phyloP scores from a whole-genome alignment of 2,888 invertebrate genomes.

The Hetaerina titia region DNA sequence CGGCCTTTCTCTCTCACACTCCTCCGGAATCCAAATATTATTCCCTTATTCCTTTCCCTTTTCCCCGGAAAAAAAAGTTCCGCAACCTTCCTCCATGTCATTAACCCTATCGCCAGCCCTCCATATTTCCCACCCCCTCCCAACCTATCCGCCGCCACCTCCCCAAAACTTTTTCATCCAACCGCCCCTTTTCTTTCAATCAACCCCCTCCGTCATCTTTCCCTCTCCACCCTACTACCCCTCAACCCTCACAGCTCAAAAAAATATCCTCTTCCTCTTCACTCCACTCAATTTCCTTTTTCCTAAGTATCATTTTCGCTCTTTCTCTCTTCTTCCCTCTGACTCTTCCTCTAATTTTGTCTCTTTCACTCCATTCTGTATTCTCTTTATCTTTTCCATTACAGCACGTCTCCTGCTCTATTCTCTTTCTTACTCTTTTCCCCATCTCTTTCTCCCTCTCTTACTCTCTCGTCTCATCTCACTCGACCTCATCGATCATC shows the following conservation, averaged over 20 bases:
- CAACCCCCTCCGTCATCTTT: conserved; percentile 24
- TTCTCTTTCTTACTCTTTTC: neutral
- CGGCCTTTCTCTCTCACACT: neutral
- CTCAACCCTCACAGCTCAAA: neutral
- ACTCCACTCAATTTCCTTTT: conserved; percentile 63
- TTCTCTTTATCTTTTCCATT: neutral
- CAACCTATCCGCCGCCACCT: neutral
- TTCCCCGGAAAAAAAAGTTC: conserved; percentile 54
- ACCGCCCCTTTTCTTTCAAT: conserved; percentile 52
- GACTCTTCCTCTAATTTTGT: too few species aligned
- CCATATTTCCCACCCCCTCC: conserved; percentile 21
- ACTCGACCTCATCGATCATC: conserved; percentile 57
- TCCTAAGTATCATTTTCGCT: conserved; percentile 13
- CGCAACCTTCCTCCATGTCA: conserved; percentile 64
- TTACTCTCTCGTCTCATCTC: conserved; percentile 20
- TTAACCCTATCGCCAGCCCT: conserved; percentile 65
- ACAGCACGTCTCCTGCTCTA: neutral
- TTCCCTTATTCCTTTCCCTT: conserved; percentile 48
- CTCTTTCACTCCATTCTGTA: neutral
- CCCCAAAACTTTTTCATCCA: conserved; percentile 10
- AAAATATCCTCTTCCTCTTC: conserved; percentile 15
- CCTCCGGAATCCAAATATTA: conserved; percentile 37
- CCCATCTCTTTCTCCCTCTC: neutral
- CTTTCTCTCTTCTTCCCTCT: neutral
- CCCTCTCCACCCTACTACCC: neutral